Evolutionary conservation across 2,888 invertebrate genomes (phyloP).

Genomic region (Macaria liturata): DNA sequence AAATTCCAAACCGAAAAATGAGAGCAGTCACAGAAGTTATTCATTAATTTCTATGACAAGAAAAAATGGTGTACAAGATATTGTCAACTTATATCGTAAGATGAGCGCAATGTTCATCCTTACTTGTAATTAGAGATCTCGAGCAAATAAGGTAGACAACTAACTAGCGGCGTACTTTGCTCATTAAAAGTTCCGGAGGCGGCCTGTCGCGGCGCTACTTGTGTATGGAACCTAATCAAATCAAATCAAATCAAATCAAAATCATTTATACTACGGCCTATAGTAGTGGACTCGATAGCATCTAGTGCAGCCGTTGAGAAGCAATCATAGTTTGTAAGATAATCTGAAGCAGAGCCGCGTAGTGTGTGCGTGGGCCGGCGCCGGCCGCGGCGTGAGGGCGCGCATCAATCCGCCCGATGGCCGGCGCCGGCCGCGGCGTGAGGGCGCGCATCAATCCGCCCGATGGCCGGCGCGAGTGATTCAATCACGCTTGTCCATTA

Average conservation of each 20-base stretch:
- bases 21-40: too few relatives aligned
- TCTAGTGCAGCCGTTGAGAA: background rate
- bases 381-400: conserved; percentile 21
- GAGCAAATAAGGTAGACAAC: conserved; percentile 20
- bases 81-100: too few relatives aligned
- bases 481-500: conserved; percentile 67
- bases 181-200: conserved; percentile 20
- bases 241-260: too few relatives aligned
- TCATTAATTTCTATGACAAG: too few relatives aligned
- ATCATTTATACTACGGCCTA: too few relatives aligned
- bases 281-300: background rate
- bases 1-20: too few relatives aligned
- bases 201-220: too few relatives aligned
- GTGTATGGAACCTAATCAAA: too few relatives aligned
- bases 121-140: conserved; percentile 14
- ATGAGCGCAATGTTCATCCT: too few relatives aligned
- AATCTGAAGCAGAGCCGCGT: too few relatives aligned
- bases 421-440: conserved; percentile 42
- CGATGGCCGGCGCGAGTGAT: conserved; percentile 62
- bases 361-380: background rate
- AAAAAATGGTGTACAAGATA: too few relatives aligned
- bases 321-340: too few relatives aligned
- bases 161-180: conserved; percentile 20
- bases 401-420: conserved; percentile 62
- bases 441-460: conserved; percentile 53